Evolutionary conservation across 2,888 invertebrate genomes (phyloP), one percentile per base, ranked within the genome.

Genomic region (Leucophenga montana): DNA sequence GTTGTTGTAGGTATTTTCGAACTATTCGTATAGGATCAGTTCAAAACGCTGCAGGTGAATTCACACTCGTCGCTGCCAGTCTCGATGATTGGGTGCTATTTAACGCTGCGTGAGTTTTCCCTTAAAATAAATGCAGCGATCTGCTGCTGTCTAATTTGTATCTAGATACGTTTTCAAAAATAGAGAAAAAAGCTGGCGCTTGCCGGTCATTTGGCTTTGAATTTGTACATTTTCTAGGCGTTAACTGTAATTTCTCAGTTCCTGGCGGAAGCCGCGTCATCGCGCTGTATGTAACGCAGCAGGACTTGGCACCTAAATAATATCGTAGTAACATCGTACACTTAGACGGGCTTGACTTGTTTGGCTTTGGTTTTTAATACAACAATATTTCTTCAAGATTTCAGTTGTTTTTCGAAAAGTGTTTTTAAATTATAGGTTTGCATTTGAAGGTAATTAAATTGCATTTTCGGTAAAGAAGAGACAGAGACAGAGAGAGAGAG

Each of bases 21-120:
- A 18, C 16, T 57, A 14, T 20, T 59, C n/a, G 4, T n/a, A n/a
- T 59, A 18, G 33, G 33, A 33, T 33, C 8, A 33, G 4, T 6
- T 6, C 5, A 50, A 44, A 39, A 66, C 66, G 67, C 78, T 82
- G 81, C 81, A 84, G 81, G 80, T 81, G 81, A 83, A 78, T 33
- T 77, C 67, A 68, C 73, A 70, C 69, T 72, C 39, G 8, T 39
- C 39, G 39, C 71, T 59, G 70, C 39, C 48, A 46, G 16, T 46
- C 14, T 16, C 56, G 66, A 73, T 84, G 81, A 84, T 84, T 81
- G 81, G 79, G 73, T 68, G 67, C 78, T 75, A 84, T 82, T 82
- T 82, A 82, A 82, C 81, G 83, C 81, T 80, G 81, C 81, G 84
- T 82, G 81, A 80, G 81, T 56, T 74, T 73, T 70, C 73, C 67